A percentile compares a stretch with the other conserved stretches of the same genome.
Evolutionary conservation across 2,888 invertebrate genomes (phyloP).

Genomic region (Pollenia amentaria): DNA sequence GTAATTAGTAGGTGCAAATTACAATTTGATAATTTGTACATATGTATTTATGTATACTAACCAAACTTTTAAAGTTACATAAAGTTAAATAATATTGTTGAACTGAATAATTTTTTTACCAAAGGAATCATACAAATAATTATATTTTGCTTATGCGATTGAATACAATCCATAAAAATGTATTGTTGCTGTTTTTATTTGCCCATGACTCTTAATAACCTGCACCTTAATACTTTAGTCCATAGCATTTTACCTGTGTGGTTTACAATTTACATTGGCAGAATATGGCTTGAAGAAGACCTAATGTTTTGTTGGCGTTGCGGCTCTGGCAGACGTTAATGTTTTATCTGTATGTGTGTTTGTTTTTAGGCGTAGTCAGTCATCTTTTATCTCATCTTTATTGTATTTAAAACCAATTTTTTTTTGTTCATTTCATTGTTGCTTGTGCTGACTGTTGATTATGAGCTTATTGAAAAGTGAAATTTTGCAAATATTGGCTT

Average conservation of each 20-base stretch:
- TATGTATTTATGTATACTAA: no score
- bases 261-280: constrained; percentile 37
- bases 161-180: constrained; percentile 1
- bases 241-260: not conserved
- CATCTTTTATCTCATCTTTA: constrained; percentile 44
- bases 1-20: no score
- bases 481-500: constrained; percentile 62
- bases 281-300: constrained; percentile 24
- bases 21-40: no score
- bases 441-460: constrained; percentile 4
- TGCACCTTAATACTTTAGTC: not conserved
- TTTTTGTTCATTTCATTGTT: constrained; percentile 17
- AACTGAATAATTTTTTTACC: not conserved
- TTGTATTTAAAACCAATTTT: constrained; percentile 27
- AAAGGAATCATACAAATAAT: not conserved
- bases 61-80: no score
- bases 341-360: not conserved
- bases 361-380: constrained; percentile 55
- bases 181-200: constrained; percentile 11
- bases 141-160: not conserved
- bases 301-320: constrained; percentile 8
- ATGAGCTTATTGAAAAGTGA: constrained; percentile 58
- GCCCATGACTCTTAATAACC: constrained; percentile 17
- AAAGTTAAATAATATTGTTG: no score
- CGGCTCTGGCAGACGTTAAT: not conserved